These are phyloP conservation scores for Esperia sulphurella DNA, from an alignment of 2,888 invertebrate genomes.

Conservation along the genomic window DNA sequence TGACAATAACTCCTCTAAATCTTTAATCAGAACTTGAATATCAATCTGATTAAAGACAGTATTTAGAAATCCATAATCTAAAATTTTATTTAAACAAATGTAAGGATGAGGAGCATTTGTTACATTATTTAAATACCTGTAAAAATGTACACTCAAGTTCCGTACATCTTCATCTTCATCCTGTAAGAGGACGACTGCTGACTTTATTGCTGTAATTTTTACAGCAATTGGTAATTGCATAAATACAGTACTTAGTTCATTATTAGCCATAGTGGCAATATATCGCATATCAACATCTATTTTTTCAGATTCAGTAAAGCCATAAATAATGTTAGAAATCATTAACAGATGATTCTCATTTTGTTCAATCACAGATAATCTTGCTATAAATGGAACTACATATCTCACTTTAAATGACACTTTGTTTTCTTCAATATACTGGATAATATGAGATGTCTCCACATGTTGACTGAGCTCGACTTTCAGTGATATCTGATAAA, in stretches of 20 bases:
- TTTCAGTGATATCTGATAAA: constrained; percentile 48
- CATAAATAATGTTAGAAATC: constrained; percentile 38
- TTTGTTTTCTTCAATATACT: constrained; percentile 22
- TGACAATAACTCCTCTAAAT: constrained; percentile 31
- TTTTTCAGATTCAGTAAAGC: constrained; percentile 45
- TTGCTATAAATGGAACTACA: constrained; percentile 50
- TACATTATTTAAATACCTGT: constrained; percentile 33
- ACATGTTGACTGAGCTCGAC: constrained; percentile 23
- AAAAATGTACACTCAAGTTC: constrained; percentile 50
- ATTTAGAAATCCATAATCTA: constrained; percentile 40
- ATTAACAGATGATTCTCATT: constrained; percentile 21
- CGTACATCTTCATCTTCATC: constrained; percentile 77
- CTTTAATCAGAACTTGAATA: constrained; percentile 31
- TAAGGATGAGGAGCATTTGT: constrained; percentile 39
- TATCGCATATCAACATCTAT: constrained; percentile 58
- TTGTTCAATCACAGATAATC: constrained; percentile 21
- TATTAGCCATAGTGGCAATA: constrained; percentile 56
- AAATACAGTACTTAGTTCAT: constrained; percentile 49
- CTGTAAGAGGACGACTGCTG: constrained; percentile 68
- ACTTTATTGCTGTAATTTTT: constrained; percentile 51
- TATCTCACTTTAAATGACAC: constrained; percentile 47
- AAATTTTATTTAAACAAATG: constrained; percentile 46
- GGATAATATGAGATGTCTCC: constrained; percentile 23
- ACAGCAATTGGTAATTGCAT: constrained; percentile 32
- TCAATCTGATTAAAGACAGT: constrained; percentile 27